Evolutionary conservation across 2,113 vertebrate species (phyloP).

Genomic region (Tachycineta bicolor): DNA sequence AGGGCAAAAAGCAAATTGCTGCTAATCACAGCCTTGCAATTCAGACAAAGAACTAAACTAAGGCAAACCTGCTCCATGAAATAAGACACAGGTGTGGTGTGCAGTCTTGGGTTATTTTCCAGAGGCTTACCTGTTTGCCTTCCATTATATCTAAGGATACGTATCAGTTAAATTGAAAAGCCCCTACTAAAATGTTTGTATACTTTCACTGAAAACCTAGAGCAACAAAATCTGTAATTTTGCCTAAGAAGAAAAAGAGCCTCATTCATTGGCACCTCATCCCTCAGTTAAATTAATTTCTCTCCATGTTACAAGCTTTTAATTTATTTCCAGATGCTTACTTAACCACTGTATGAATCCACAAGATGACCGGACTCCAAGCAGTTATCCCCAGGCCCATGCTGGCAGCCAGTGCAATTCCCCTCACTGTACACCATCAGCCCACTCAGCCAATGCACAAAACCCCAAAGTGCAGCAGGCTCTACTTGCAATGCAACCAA

Average conservation of each 20-base stretch:
- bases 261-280: neutral
- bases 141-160: fast-evolving
- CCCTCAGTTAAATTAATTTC: neutral
- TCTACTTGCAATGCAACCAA: neutral
- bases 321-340: neutral
- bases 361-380: neutral
- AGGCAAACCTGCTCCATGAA: neutral
- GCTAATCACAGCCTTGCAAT: neutral
- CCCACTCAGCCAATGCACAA: neutral
- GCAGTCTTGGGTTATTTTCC: neutral
- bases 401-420: neutral
- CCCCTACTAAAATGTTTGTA: neutral
- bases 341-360: neutral
- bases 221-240: neutral
- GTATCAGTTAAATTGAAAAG: neutral
- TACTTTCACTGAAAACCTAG: neutral
- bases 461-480: neutral
- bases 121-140: neutral
- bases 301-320: neutral
- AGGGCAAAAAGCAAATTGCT: neutral
- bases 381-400: neutral
- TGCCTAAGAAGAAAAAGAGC: neutral
- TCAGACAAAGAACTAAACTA: neutral
- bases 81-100: neutral
- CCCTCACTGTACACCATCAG: neutral